phyloP scores from a whole-genome alignment of 2,113 vertebrate species.

The Ceyx margarethae region DNA sequence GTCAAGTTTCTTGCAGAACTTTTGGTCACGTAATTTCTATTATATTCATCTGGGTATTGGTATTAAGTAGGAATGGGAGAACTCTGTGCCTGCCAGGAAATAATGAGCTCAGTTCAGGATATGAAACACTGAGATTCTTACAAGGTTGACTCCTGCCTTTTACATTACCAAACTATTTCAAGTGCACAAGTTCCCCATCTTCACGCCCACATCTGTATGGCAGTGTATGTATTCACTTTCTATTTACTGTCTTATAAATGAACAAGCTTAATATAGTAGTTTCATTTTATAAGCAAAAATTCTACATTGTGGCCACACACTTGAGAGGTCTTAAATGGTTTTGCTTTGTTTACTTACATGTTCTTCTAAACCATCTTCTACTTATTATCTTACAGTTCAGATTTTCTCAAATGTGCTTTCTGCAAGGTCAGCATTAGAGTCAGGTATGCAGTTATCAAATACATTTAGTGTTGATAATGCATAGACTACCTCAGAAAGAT shows the following conservation, averaged over 20 bases:
- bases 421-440: neutral
- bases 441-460: neutral
- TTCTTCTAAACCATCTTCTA: neutral
- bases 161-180: rapidly evolving
- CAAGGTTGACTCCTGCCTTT: neutral
- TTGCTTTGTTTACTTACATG: neutral
- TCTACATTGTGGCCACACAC: neutral
- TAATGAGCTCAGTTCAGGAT: neutral
- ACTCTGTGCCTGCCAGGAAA: neutral
- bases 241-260: neutral
- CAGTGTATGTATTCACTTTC: neutral
- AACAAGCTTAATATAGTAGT: neutral
- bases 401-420: neutral
- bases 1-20: neutral
- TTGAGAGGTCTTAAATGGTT: neutral
- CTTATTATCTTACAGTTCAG: neutral
- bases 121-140: neutral
- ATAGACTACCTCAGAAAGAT: neutral
- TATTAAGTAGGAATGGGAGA: neutral
- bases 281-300: neutral
- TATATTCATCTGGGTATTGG: neutral
- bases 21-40: neutral
- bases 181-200: neutral
- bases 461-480: neutral
- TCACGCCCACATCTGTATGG: neutral